A percentile compares a stretch with the other conserved stretches of the same genome.
Conservation (phyloP, 2,888 invertebrate genomes). For the Oligia strigilis region DNA sequence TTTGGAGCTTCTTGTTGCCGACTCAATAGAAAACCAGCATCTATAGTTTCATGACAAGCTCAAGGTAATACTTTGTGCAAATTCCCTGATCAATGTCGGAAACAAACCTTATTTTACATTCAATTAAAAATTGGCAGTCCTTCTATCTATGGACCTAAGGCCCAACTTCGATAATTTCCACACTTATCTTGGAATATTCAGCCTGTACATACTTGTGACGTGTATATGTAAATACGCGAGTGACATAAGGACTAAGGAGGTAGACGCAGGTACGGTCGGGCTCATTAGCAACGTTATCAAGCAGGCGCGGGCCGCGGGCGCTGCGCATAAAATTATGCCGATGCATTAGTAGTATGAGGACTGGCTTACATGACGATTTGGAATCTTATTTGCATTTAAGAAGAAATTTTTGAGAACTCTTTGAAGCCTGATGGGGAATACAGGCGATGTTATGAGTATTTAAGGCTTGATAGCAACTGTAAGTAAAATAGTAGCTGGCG, state of each 20-base stretch:
- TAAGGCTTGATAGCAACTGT: not conserved
- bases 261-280: conserved; percentile 56
- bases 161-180: not conserved
- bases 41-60: not conserved
- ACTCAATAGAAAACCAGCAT: not conserved
- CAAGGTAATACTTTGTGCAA: not conserved
- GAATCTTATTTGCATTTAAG: conserved; percentile 4
- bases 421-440: not conserved
- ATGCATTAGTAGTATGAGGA: conserved; percentile 73
- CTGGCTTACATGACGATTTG: conserved; percentile 40
- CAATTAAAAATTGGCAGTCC: not conserved
- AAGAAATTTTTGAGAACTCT: not conserved
- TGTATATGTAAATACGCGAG: conserved; percentile 22
- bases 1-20: too few relatives aligned
- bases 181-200: conserved; percentile 11
- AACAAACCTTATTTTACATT: not conserved
- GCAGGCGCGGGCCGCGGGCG: conserved; percentile 70
- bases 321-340: conserved; percentile 73
- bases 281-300: conserved; percentile 80
- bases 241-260: conserved; percentile 43
- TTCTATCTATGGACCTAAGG: not conserved
- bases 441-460: not conserved
- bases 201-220: not conserved
- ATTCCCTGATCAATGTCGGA: not conserved
- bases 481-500: not conserved